phyloP scores from a whole-genome alignment of 2,113 vertebrate species.

The Pedetes capensis region DNA sequence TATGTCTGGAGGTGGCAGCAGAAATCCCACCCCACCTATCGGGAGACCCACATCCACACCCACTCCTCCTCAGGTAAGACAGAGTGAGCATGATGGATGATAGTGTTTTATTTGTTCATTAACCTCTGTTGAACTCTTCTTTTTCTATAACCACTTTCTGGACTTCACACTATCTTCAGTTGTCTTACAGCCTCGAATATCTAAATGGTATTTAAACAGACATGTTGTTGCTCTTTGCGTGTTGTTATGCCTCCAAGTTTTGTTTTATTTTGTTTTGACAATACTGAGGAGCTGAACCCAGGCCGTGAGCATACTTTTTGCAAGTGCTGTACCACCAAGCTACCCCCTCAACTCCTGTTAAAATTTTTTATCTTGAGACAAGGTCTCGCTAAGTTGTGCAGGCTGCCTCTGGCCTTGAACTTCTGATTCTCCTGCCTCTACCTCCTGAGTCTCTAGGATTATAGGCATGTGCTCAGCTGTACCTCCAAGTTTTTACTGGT shows the following conservation, averaged over 20 bases:
- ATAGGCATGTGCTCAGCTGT: too few species aligned
- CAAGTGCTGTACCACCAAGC: too few species aligned
- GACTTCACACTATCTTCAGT: background rate
- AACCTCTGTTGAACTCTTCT: background rate
- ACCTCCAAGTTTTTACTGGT: background rate
- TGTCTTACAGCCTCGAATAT: conserved; percentile 4
- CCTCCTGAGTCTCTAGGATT: too few species aligned
- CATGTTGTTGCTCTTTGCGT: background rate
- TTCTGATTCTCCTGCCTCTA: too few species aligned
- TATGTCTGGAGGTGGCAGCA: conserved; percentile 96
- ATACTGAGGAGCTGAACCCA: too few species aligned
- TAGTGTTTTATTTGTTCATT: background rate
- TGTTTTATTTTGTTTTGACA: too few species aligned
- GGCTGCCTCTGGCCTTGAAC: too few species aligned
- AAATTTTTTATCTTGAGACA: too few species aligned
- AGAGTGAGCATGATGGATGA: accelerated
- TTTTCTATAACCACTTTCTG: background rate
- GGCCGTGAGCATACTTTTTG: too few species aligned
- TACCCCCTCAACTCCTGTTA: too few species aligned
- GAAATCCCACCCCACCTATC: conserved; percentile 95
- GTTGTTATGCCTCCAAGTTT: background rate
- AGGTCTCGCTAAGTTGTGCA: too few species aligned
- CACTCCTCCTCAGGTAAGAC: conserved; percentile 93
- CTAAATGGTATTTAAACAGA: background rate
- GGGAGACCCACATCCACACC: conserved; percentile 91